Conservation (phyloP, 2,113 vertebrate genomes). For the Passer domesticus region DNA sequence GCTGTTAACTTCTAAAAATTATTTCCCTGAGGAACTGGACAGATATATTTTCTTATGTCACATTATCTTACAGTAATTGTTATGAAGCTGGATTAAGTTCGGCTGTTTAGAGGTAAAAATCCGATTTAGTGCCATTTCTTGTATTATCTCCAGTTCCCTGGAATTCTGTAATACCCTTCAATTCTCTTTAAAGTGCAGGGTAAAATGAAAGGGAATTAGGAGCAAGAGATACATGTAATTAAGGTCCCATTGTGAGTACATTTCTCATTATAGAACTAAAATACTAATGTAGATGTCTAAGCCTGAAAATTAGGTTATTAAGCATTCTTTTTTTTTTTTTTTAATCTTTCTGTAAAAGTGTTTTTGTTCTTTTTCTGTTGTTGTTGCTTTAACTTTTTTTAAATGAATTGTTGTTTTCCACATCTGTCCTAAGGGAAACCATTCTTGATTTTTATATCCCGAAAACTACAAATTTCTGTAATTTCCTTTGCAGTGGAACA, state of each 20-base stretch:
- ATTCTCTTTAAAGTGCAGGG: background rate
- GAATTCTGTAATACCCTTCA: background rate
- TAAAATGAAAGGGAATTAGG: constrained; percentile 26
- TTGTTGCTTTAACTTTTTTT: background rate
- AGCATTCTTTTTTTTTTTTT: background rate
- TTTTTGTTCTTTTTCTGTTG: background rate
- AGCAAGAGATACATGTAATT: constrained; percentile 12
- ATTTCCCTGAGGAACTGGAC: background rate
- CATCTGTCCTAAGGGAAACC: background rate
- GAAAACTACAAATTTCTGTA: background rate
- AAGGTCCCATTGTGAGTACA: background rate
- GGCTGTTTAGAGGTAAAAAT: constrained; percentile 7
- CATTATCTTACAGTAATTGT: background rate
- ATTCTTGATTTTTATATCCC: background rate
- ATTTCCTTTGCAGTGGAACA: background rate
- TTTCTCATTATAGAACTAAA: background rate
- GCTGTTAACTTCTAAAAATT: background rate
- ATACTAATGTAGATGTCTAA: background rate
- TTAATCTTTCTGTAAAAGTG: background rate
- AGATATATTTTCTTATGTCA: background rate
- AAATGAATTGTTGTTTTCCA: background rate
- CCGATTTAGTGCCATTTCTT: background rate
- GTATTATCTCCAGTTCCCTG: background rate
- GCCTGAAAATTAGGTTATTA: background rate
- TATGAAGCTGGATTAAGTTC: background rate